These are phyloP conservation scores for Xanthorhoe spadicearia DNA, from an alignment of 2,888 invertebrate species.

Conservation along the genomic window DNA sequence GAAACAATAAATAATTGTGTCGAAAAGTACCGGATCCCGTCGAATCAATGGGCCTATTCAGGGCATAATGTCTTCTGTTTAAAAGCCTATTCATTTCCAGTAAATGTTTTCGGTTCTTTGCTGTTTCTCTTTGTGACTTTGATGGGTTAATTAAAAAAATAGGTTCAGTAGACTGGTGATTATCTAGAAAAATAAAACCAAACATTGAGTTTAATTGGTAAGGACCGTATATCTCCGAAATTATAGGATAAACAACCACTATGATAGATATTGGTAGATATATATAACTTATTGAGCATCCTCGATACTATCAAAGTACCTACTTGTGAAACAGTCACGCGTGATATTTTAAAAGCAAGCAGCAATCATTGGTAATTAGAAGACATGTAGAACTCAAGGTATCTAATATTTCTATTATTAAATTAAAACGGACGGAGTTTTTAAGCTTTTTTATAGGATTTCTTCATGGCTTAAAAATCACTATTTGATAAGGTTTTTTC, in stretches of 20 bases:
- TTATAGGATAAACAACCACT: not conserved
- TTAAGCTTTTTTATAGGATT: too few relatives aligned
- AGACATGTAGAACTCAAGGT: not conserved
- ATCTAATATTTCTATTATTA: too few relatives aligned
- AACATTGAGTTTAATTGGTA: not conserved
- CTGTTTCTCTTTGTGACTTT: not conserved
- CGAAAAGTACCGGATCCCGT: slow-evolving; percentile 48
- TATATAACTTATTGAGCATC: not conserved
- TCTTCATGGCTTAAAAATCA: too few relatives aligned
- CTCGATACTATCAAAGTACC: not conserved
- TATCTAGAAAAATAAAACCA: not conserved
- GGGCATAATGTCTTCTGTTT: slow-evolving; percentile 42
- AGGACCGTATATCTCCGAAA: not conserved
- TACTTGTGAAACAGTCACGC: not conserved
- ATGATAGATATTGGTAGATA: not conserved
- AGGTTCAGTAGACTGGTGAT: too few relatives aligned
- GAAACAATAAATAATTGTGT: slow-evolving; percentile 57
- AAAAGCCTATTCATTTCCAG: slow-evolving; percentile 30
- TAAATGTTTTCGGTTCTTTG: slow-evolving; percentile 1
- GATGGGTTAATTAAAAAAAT: not conserved
- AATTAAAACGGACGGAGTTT: too few relatives aligned
- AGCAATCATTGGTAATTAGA: not conserved
- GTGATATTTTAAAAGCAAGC: not conserved
- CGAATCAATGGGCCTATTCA: slow-evolving; percentile 48
- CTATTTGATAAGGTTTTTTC: too few relatives aligned